Evolutionary conservation across 30 jellyfish, hydroid and myxozoan genomes (phyloP).

Genomic region (Pseudorhiza aurosa): DNA sequence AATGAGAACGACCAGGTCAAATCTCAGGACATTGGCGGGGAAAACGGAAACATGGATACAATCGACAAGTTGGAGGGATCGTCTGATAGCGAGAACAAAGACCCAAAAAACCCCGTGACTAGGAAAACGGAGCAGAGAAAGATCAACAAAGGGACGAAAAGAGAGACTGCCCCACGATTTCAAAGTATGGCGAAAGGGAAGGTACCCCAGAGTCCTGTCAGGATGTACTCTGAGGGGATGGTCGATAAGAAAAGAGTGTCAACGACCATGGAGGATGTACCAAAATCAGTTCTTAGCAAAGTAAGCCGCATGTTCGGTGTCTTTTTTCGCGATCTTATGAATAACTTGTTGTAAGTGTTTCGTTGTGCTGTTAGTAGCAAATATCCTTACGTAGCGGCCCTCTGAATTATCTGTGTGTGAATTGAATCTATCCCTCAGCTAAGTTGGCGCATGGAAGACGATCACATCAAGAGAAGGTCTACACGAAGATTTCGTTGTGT

Average conservation of each 20-base stretch:
- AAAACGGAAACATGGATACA: slow-evolving; percentile 1
- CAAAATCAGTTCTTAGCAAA: slow-evolving; percentile 28
- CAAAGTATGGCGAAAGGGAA: slow-evolving; percentile 43
- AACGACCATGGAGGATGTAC: slow-evolving; percentile 51
- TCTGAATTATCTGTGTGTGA: no score
- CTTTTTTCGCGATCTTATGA: no score
- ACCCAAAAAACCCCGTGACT: slow-evolving; percentile 20
- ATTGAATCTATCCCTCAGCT: no score
- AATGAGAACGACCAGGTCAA: slow-evolving; percentile 4
- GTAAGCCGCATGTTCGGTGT: no score
- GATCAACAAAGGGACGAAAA: slow-evolving; percentile 63
- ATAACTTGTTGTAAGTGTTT: no score
- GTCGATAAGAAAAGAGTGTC: slow-evolving; percentile 17
- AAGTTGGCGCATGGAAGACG: no score
- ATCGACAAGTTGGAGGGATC: slow-evolving; percentile 8
- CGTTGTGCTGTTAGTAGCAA: no score
- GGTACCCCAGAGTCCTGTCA: neutral
- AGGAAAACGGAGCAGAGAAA: slow-evolving; percentile 52
- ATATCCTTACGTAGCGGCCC: no score
- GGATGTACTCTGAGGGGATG: slow-evolving; percentile 24
- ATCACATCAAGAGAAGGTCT: no score
- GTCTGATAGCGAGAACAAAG: slow-evolving; percentile 30
- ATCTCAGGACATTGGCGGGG: slow-evolving; percentile 1
- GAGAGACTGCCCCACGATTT: slow-evolving; percentile 71
- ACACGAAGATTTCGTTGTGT: no score